Conservation (phyloP, 2,888 invertebrate genomes). For the Shargacucullia verbasci region DNA sequence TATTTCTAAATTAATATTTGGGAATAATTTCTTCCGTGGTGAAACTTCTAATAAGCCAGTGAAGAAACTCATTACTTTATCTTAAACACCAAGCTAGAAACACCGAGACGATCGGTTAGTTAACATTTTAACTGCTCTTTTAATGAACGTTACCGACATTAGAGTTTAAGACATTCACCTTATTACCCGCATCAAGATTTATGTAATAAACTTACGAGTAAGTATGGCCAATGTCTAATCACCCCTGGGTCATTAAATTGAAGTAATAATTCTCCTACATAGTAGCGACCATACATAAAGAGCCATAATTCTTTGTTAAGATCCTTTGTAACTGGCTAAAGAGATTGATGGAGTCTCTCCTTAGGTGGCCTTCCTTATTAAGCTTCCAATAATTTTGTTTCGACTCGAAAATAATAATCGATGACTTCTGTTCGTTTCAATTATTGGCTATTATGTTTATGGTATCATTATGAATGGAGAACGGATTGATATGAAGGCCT, state of each 20-base stretch:
- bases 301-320: slow-evolving; percentile 84
- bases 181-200: slow-evolving; percentile 76
- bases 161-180: slow-evolving; percentile 70
- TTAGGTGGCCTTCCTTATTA: slow-evolving; percentile 85
- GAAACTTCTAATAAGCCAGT: slow-evolving; percentile 33
- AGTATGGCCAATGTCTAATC: slow-evolving; percentile 83
- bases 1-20: background rate
- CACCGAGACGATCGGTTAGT: slow-evolving; percentile 56
- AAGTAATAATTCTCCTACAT: slow-evolving; percentile 86
- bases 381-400: slow-evolving; percentile 76
- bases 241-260: slow-evolving; percentile 82
- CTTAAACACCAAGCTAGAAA: slow-evolving; percentile 41
- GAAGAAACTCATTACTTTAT: slow-evolving; percentile 45
- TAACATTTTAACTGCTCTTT: slow-evolving; percentile 66
- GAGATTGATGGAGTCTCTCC: slow-evolving; percentile 85
- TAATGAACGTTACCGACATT: slow-evolving; percentile 69
- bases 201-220: slow-evolving; percentile 79
- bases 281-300: slow-evolving; percentile 81
- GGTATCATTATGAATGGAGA: slow-evolving; percentile 19
- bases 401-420: slow-evolving; percentile 66
- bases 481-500: slow-evolving; percentile 18
- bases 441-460: slow-evolving; percentile 49
- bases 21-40: slow-evolving; percentile 11
- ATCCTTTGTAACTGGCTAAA: slow-evolving; percentile 78
- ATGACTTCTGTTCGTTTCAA: slow-evolving; percentile 69